A percentile compares a stretch with the other conserved stretches of the same genome.
These are phyloP conservation scores for Ophion ellenae DNA, from an alignment of 2,888 invertebrate species.

Conservation along the genomic window DNA sequence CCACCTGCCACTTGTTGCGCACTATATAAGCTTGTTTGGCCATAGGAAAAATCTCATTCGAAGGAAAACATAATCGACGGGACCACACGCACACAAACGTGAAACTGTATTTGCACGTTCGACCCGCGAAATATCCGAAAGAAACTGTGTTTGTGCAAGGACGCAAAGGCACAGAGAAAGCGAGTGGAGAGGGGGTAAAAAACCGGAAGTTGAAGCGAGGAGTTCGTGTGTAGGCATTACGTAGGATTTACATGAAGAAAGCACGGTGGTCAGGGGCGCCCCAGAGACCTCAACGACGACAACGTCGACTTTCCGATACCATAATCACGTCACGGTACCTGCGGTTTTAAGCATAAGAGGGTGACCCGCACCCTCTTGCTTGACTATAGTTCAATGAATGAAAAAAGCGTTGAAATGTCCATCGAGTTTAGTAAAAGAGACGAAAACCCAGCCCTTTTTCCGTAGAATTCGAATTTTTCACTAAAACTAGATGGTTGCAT, in stretches of 20 bases:
- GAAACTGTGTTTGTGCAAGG: background rate
- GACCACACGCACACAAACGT: background rate
- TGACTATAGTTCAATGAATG: no score
- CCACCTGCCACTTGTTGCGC: background rate
- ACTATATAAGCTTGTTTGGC: background rate
- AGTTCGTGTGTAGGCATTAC: conserved; percentile 5
- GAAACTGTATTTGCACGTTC: background rate
- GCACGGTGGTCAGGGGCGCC: conserved; percentile 68
- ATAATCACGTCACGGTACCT: conserved; percentile 72
- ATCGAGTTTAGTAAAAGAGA: no score
- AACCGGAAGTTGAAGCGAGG: conserved; percentile 68
- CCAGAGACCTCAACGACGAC: conserved; percentile 40
- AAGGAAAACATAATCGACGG: background rate
- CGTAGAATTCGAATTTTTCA: no score
- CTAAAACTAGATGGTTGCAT: no score
- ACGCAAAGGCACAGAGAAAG: conserved; percentile 11
- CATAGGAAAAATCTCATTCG: background rate
- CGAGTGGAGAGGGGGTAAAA: conserved; percentile 32
- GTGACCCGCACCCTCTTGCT: background rate
- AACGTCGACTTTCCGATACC: conserved; percentile 69
- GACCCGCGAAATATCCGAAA: background rate
- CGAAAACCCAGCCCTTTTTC: no score
- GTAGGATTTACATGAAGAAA: conserved; percentile 36
- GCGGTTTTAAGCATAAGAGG: conserved; percentile 61
- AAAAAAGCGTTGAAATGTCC: no score